Conservation (phyloP, 2,113 vertebrate species). For the Stegostoma tigrinum region DNA sequence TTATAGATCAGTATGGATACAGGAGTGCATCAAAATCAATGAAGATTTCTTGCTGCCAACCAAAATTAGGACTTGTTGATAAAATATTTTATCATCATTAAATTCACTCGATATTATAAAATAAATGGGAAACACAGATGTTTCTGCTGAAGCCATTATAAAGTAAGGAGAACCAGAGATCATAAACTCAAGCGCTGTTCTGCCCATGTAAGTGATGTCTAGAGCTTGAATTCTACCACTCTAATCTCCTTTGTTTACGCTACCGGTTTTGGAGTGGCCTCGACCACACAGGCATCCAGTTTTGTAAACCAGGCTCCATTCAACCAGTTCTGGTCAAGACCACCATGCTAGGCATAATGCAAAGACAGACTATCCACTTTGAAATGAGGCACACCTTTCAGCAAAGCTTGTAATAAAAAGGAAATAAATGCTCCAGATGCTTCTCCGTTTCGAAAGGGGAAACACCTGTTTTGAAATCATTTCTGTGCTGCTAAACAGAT, state of each 20-base stretch:
- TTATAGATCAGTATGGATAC: no score
- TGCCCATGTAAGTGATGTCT: conserved; percentile 43
- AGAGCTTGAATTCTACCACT: conserved; percentile 41
- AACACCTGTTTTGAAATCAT: conserved; percentile 44
- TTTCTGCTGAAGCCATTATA: conserved; percentile 45
- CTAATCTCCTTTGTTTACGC: conserved; percentile 52
- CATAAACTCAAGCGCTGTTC: conserved; percentile 39
- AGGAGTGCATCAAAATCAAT: conserved; percentile 26
- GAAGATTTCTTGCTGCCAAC: background rate
- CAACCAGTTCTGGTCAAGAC: conserved; percentile 42
- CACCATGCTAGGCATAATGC: conserved; percentile 38
- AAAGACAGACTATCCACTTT: conserved; percentile 43
- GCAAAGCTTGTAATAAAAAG: conserved; percentile 31
- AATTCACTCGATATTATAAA: background rate
- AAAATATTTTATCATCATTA: conserved; percentile 11
- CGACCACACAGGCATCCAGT: conserved; percentile 41
- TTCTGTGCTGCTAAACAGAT: conserved; percentile 35
- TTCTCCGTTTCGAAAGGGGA: conserved; percentile 37
- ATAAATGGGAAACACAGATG: conserved; percentile 4
- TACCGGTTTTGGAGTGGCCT: conserved; percentile 32
- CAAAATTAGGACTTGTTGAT: background rate
- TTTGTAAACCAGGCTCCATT: conserved; percentile 52
- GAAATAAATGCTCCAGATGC: conserved; percentile 44
- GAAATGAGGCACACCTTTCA: conserved; percentile 48
- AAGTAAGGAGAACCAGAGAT: conserved; percentile 43